Percentiles rank a stretch among this genome's conserved stretches.
Evolutionary conservation across 2,797 vertebrate species (phyloP).

Genomic region (Phataginus tetradactyla): DNA sequence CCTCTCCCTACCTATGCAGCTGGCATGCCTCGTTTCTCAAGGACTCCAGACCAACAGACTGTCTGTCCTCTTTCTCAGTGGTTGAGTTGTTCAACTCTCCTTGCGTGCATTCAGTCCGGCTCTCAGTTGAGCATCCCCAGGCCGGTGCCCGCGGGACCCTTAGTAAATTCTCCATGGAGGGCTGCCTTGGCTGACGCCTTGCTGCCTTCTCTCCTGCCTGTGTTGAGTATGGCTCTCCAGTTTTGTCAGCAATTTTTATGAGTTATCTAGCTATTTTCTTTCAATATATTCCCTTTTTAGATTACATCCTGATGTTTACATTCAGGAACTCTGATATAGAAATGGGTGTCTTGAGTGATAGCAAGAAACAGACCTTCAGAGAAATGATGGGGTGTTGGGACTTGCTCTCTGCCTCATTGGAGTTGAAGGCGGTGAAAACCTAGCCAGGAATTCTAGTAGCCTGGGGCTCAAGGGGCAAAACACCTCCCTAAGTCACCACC

Average conservation of each 20-base stretch:
- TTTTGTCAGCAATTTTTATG: background rate
- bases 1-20: background rate
- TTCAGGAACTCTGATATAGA: background rate
- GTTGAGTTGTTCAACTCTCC: background rate
- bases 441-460: background rate
- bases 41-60: background rate
- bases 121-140: background rate
- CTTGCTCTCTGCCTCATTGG: background rate
- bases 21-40: background rate
- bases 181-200: background rate
- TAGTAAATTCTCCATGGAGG: background rate
- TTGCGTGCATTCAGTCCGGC: background rate
- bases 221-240: background rate
- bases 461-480: background rate
- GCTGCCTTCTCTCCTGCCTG: background rate
- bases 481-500: background rate
- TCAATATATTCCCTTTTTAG: background rate
- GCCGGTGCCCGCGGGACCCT: background rate
- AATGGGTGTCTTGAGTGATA: background rate
- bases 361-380: constrained; percentile 14
- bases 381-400: background rate
- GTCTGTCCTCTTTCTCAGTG: background rate
- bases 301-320: constrained; percentile 29
- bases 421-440: background rate
- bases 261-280: background rate